These are phyloP conservation scores for Clarias gariepinus DNA, from an alignment of 2,113 vertebrate species.

Conservation along the genomic window DNA sequence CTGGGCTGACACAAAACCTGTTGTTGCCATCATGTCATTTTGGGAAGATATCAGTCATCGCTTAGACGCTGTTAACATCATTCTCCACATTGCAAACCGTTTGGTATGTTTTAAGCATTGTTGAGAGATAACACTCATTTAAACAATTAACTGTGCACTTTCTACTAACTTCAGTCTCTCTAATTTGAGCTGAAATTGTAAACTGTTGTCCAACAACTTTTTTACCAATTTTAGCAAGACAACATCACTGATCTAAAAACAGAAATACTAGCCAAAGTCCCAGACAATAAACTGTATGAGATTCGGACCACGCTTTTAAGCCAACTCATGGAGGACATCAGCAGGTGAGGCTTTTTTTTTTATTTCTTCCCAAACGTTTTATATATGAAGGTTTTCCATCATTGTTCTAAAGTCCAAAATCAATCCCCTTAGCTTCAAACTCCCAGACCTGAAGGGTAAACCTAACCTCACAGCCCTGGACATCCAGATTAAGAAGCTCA, in stretches of 20 bases:
- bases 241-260: conserved; percentile 83
- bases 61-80: conserved; percentile 84
- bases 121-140: neutral
- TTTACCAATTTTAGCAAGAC: conserved; percentile 74
- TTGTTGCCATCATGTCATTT: conserved; percentile 88
- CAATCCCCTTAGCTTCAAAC: conserved; percentile 65
- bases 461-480: conserved; percentile 88
- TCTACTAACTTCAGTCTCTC: neutral
- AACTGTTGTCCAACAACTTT: neutral
- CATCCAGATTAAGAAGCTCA: conserved; percentile 86
- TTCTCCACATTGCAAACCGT: conserved; percentile 77
- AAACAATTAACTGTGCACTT: neutral
- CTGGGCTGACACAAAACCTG: conserved; percentile 89
- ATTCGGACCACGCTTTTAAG: conserved; percentile 87
- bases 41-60: conserved; percentile 98
- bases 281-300: conserved; percentile 75
- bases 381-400: neutral
- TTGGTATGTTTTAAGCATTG: conserved; percentile 78
- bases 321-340: conserved; percentile 84
- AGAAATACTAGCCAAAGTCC: conserved; percentile 80
- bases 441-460: conserved; percentile 80
- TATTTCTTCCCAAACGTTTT: neutral
- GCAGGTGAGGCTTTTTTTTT: conserved; percentile 63
- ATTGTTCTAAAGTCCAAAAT: conserved; percentile 12
- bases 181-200: neutral